Conservation (phyloP, 2,888 invertebrate species). For the Chymomyza caudatula region DNA sequence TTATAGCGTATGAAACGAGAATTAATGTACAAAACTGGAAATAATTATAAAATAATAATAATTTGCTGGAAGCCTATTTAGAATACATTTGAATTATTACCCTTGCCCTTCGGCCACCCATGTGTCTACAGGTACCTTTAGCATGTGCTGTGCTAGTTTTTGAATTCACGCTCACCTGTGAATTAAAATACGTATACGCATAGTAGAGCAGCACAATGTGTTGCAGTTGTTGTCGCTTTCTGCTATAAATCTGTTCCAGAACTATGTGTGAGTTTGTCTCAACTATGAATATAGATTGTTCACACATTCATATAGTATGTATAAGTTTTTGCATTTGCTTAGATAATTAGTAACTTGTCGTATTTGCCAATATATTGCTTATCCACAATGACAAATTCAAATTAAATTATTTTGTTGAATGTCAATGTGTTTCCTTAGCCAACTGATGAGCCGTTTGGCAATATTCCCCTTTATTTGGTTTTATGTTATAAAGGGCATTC, state of each 20-base stretch:
- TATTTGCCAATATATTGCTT: constrained; percentile 36
- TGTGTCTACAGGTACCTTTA: constrained; percentile 2
- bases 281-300: neutral
- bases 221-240: constrained; percentile 22
- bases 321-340: constrained; percentile 29
- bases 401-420: constrained; percentile 18
- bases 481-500: no score
- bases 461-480: no score
- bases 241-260: constrained; percentile 9
- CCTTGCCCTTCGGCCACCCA: no score
- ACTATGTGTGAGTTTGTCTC: neutral
- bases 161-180: constrained; percentile 25
- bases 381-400: constrained; percentile 34
- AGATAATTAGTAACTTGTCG: constrained; percentile 38
- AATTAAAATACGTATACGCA: constrained; percentile 36
- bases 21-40: no score
- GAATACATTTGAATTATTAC: no score
- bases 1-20: no score
- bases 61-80: no score
- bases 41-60: no score
- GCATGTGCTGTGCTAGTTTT: constrained; percentile 1
- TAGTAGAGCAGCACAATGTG: constrained; percentile 26
- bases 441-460: no score
- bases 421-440: no score
- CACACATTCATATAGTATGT: neutral